Evolutionary conservation across 1,140 invertebrate genomes (phyloP).

Genomic region (Drosophila parvula): DNA sequence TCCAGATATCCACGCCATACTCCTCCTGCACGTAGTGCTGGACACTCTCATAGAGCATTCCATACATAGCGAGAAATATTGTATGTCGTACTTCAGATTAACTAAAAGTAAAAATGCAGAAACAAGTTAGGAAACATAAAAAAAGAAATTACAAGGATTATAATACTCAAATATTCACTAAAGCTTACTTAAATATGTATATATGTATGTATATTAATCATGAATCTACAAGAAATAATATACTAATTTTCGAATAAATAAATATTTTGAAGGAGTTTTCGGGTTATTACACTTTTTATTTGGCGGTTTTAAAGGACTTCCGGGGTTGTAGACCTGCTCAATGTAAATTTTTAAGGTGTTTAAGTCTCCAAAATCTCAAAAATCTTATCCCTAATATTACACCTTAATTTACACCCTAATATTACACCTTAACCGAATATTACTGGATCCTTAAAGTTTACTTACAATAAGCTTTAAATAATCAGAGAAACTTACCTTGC

Average conservation of each 20-base stretch:
- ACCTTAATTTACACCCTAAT: no score
- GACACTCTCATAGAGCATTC: conserved; percentile 93
- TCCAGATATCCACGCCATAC: conserved; percentile 93
- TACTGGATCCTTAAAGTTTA: no score
- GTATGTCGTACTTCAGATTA: neutral
- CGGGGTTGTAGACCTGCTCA: no score
- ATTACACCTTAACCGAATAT: no score
- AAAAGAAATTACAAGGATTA: neutral
- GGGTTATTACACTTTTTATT: neutral
- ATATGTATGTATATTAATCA: neutral
- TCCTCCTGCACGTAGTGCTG: conserved; percentile 92
- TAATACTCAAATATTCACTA: neutral
- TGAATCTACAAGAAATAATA: no score
- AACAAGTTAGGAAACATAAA: neutral
- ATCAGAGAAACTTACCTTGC: neutral
- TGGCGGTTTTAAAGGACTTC: neutral
- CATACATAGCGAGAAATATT: conserved; percentile 88
- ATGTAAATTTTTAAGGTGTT: no score
- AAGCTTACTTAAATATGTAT: neutral
- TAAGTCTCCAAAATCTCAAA: no score
- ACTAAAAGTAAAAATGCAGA: neutral
- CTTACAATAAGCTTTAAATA: neutral
- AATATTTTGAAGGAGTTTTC: neutral
- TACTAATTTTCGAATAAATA: neutral
- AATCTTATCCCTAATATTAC: neutral